phyloP scores from a whole-genome alignment of 2,113 vertebrate genomes.

The Mirounga angustirostris region DNA sequence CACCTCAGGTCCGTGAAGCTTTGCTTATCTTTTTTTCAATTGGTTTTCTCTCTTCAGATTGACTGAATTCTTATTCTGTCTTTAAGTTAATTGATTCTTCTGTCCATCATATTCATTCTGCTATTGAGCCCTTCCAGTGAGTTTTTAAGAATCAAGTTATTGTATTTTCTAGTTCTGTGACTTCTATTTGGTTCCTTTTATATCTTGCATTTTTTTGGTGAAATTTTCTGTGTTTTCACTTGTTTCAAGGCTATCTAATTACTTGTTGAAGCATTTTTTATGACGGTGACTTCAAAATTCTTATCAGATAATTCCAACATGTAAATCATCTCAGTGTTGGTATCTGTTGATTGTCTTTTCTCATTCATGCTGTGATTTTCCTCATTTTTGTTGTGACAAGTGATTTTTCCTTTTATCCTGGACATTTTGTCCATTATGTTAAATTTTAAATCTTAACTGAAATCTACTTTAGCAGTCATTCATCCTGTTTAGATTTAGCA shows the following conservation, averaged over 20 bases:
- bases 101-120: background rate
- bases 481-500: background rate
- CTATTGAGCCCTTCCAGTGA: background rate
- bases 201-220: background rate
- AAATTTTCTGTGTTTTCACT: background rate
- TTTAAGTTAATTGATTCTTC: background rate
- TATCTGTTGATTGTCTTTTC: background rate
- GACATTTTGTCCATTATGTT: background rate
- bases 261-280: background rate
- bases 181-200: background rate
- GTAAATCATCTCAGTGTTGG: background rate
- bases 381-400: background rate
- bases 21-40: background rate
- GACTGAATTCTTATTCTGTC: background rate
- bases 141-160: background rate
- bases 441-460: background rate
- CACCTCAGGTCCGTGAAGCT: background rate
- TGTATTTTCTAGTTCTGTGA: background rate
- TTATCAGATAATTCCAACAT: background rate
- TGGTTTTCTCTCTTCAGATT: background rate
- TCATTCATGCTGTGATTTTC: background rate
- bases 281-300: constrained; percentile 7
- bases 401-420: background rate
- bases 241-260: constrained; percentile 3
- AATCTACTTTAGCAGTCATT: background rate